Evolutionary conservation across 2,113 vertebrate species (phyloP).

Genomic region (Xyrauchen texanus): DNA sequence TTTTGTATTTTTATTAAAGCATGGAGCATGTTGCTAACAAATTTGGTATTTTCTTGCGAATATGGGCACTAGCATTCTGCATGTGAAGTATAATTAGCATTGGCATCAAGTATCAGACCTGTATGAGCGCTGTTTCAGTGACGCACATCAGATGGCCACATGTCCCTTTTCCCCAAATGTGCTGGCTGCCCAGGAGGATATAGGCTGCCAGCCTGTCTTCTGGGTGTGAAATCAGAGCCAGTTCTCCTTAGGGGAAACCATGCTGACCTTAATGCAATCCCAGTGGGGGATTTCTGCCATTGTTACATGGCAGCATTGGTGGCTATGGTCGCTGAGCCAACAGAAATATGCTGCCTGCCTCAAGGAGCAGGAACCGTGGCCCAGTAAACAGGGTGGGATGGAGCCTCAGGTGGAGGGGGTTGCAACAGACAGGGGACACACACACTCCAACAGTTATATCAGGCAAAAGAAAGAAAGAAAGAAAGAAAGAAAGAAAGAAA

Average conservation of each 20-base stretch:
- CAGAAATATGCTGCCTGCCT: conserved; percentile 49
- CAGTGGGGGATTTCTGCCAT: conserved; percentile 42
- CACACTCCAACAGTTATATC: conserved; percentile 40
- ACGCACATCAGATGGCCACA: conserved; percentile 72
- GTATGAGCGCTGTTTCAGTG: conserved; percentile 65
- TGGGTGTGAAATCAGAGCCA: conserved; percentile 49
- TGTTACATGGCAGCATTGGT: conserved; percentile 41
- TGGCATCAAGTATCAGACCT: conserved; percentile 63
- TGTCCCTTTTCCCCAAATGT: conserved; percentile 61
- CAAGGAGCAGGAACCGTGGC: conserved; percentile 45
- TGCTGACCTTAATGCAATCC: conserved; percentile 45
- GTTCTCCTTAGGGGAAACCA: conserved; percentile 36
- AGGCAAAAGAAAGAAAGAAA: neutral
- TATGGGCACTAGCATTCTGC: neutral
- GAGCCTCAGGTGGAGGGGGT: conserved; percentile 6
- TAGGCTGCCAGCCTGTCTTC: conserved; percentile 48
- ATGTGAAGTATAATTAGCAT: conserved; percentile 53
- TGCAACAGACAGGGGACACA: conserved; percentile 40
- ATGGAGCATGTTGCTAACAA: too few relatives aligned
- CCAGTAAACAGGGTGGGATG: conserved; percentile 33
- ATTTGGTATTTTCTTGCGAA: neutral
- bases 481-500: neutral
- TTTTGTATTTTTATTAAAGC: too few relatives aligned
- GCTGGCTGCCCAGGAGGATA: conserved; percentile 35
- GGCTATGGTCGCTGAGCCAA: conserved; percentile 31